Conservation (phyloP, 1,140 invertebrate genomes). For the Arion vulgaris region DNA sequence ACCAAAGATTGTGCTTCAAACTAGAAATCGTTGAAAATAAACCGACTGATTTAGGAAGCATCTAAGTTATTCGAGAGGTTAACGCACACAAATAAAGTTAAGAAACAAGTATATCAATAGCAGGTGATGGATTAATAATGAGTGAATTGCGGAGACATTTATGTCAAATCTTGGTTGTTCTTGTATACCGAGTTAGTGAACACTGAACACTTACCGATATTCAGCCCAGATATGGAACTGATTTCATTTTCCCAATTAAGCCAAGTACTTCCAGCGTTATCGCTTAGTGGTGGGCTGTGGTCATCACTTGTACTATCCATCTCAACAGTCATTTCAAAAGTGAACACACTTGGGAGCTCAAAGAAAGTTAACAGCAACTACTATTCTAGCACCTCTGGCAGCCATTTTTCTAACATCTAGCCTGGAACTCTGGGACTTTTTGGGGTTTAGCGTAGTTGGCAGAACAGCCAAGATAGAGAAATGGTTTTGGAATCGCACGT, state of each 20-base stretch:
- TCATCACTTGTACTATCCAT: constrained; percentile 50
- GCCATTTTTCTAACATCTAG: constrained; percentile 1
- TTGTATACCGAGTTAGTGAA: too few relatives aligned
- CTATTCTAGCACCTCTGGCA: not conserved
- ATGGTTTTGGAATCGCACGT: not conserved
- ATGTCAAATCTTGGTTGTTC: too few relatives aligned
- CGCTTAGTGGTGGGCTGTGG: constrained; percentile 48
- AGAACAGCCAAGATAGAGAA: constrained; percentile 1
- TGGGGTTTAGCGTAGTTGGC: not conserved
- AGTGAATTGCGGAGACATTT: too few relatives aligned
- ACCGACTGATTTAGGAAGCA: too few relatives aligned
- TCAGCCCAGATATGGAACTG: constrained; percentile 45
- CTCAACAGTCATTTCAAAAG: constrained; percentile 30
- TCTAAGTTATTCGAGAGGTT: too few relatives aligned
- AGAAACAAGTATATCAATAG: too few relatives aligned
- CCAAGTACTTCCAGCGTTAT: constrained; percentile 46
- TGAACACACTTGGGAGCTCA: not conserved
- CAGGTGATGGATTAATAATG: too few relatives aligned
- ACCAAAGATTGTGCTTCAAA: too few relatives aligned
- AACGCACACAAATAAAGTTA: too few relatives aligned
- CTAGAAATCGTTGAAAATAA: too few relatives aligned
- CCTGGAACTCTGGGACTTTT: not conserved
- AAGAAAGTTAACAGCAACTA: not conserved
- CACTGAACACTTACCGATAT: constrained; percentile 31
- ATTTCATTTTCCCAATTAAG: constrained; percentile 49